A percentile compares a stretch with the other conserved stretches of the same genome.
Evolutionary conservation across 2,113 vertebrate species (phyloP).

Genomic region (Planiliza haematocheilus): DNA sequence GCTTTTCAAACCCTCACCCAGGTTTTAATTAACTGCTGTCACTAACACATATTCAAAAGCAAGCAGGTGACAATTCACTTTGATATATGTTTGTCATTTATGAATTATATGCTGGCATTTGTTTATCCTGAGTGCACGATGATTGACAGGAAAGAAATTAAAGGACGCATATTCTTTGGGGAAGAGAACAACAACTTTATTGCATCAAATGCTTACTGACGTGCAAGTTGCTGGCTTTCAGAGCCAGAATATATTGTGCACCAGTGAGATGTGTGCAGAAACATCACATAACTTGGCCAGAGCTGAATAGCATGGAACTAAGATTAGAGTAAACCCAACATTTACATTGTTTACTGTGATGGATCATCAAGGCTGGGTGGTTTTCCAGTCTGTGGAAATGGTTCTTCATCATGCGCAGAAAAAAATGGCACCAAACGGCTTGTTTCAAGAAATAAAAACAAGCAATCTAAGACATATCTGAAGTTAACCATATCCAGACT

Average conservation of each 20-base stretch:
- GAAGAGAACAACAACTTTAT: background rate
- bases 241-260: background rate
- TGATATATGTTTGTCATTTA: background rate
- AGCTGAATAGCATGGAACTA: background rate
- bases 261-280: conserved; percentile 11
- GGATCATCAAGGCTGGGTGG: conserved; percentile 17
- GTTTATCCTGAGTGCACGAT: conserved; percentile 7
- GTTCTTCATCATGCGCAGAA: conserved; percentile 14
- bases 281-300: conserved; percentile 6
- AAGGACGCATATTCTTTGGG: conserved; percentile 3
- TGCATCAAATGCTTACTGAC: conserved; percentile 11
- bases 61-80: conserved; percentile 10
- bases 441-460: conserved; percentile 22
- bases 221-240: background rate
- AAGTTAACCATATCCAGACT: conserved; percentile 1
- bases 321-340: conserved; percentile 15
- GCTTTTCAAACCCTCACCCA: background rate
- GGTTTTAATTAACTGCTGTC: conserved; percentile 11
- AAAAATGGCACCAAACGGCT: conserved; percentile 21
- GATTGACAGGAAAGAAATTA: conserved; percentile 26
- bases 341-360: conserved; percentile 39
- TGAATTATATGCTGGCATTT: conserved; percentile 16
- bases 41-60: background rate
- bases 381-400: conserved; percentile 30
- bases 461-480: background rate